A percentile compares a stretch with the other conserved stretches of the same genome.
phyloP scores from a whole-genome alignment of 2,797 vertebrate species.

The Notolepis coatsorum region DNA sequence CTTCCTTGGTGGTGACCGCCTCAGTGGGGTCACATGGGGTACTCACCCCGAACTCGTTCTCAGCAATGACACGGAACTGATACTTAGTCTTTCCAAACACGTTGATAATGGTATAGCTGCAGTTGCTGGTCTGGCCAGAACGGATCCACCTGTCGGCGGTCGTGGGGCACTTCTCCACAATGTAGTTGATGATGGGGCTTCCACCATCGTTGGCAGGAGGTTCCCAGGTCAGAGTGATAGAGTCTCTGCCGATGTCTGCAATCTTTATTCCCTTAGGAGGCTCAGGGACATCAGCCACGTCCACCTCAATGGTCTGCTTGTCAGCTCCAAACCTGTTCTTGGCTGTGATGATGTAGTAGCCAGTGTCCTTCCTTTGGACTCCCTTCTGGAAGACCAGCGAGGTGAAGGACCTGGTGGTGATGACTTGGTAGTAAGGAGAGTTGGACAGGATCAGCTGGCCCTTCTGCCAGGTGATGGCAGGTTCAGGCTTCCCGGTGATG shows the following conservation, averaged over 20 bases:
- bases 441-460: constrained; percentile 97
- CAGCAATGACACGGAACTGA: constrained; percentile 96
- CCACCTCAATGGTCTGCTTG: constrained; percentile 98
- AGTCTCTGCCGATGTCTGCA: constrained; percentile 91
- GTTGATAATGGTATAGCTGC: constrained; percentile 92
- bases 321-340: constrained; percentile 98
- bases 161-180: constrained; percentile 95
- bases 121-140: constrained; percentile 90
- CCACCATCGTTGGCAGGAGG: constrained; percentile 94
- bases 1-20: constrained; percentile 93
- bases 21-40: constrained; percentile 91
- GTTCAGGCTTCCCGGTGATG: constrained; percentile 96
- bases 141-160: constrained; percentile 96
- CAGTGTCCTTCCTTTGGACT: constrained; percentile 93
- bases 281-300: constrained; percentile 96
- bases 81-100: constrained; percentile 98
- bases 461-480: constrained; percentile 97
- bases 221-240: constrained; percentile 94
- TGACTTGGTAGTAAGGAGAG: constrained; percentile 94
- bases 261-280: constrained; percentile 91
- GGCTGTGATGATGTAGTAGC: constrained; percentile 96
- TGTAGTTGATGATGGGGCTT: constrained; percentile 92
- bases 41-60: constrained; percentile 96
- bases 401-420: constrained; percentile 97
- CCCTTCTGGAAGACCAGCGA: constrained; percentile 97